Evolutionary conservation across 2,113 vertebrate species (phyloP).

Genomic region (Laticauda colubrina): DNA sequence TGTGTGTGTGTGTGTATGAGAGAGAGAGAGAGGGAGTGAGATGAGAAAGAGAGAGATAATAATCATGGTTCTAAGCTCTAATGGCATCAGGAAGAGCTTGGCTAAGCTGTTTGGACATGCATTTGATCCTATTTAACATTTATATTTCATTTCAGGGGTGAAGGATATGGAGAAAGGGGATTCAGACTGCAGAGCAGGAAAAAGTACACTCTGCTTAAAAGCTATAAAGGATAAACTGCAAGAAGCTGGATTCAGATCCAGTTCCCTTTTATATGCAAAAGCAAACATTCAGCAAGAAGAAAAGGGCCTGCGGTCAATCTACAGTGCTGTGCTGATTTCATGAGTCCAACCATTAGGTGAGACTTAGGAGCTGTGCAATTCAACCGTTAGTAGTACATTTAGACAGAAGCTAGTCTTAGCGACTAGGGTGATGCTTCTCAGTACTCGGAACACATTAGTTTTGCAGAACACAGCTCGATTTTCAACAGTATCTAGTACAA

Average conservation of each 20-base stretch:
- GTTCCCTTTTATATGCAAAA: conserved; percentile 12
- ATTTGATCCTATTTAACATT: conserved; percentile 21
- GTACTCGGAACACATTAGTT: background rate
- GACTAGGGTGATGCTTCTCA: background rate
- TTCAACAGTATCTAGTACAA: background rate
- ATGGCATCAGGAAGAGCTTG: background rate
- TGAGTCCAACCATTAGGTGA: background rate
- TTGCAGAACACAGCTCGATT: background rate
- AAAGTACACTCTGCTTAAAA: background rate
- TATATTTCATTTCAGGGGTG: background rate
- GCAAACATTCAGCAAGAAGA: conserved; percentile 1
- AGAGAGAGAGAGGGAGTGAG: too few species aligned
- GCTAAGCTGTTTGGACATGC: conserved; percentile 1
- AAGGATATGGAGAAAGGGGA: background rate
- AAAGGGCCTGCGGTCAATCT: background rate
- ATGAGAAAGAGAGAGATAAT: background rate
- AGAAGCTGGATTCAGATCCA: conserved; percentile 16
- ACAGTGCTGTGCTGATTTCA: background rate
- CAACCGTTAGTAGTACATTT: background rate
- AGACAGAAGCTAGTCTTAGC: background rate
- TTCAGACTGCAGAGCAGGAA: background rate
- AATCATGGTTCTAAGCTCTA: background rate
- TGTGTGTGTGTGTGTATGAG: too few species aligned
- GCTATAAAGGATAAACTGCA: background rate
- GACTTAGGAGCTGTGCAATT: background rate